A percentile compares a stretch with the other conserved stretches of the same genome.
Conservation (phyloP, 1,140 invertebrate species). For the Pseudomyrmex concolor region DNA sequence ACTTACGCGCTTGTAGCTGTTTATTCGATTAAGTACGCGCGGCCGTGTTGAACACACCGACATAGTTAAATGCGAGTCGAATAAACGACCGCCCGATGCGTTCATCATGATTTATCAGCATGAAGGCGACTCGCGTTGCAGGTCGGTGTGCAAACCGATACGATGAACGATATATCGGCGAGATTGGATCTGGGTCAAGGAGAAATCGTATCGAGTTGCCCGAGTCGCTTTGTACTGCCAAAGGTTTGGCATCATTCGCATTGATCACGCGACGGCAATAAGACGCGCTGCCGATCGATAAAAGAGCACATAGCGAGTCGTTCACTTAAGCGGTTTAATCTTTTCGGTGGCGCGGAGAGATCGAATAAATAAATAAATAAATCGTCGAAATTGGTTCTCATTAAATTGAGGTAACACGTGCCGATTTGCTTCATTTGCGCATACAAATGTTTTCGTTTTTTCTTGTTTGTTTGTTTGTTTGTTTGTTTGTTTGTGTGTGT, state of each 20-base stretch:
- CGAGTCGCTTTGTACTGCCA: conserved; percentile 62
- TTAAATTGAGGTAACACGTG: neutral
- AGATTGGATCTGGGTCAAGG: conserved; percentile 74
- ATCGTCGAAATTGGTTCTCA: conserved; percentile 2
- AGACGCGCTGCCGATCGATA: conserved; percentile 55
- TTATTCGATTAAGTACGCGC: conserved; percentile 34
- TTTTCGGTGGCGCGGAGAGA: neutral
- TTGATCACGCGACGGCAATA: conserved; percentile 69
- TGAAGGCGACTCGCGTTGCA: conserved; percentile 57
- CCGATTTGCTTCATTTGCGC: neutral
- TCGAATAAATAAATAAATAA: neutral
- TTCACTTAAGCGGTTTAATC: conserved; percentile 15
- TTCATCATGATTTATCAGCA: conserved; percentile 58
- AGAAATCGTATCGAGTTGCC: conserved; percentile 70
- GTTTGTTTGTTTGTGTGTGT: too few species aligned
- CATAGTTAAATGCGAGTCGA: conserved; percentile 48
- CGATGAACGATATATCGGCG: conserved; percentile 64
- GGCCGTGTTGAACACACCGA: conserved; percentile 29
- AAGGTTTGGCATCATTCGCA: conserved; percentile 69
- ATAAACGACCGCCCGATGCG: conserved; percentile 48
- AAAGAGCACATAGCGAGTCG: neutral
- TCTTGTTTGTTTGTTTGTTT: neutral
- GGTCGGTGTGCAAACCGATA: conserved; percentile 52
- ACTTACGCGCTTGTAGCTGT: conserved; percentile 6
- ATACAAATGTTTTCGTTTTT: conserved; percentile 1